Conservation (phyloP, 2,797 vertebrate genomes). For the Microctenopoma steveboyesi region DNA sequence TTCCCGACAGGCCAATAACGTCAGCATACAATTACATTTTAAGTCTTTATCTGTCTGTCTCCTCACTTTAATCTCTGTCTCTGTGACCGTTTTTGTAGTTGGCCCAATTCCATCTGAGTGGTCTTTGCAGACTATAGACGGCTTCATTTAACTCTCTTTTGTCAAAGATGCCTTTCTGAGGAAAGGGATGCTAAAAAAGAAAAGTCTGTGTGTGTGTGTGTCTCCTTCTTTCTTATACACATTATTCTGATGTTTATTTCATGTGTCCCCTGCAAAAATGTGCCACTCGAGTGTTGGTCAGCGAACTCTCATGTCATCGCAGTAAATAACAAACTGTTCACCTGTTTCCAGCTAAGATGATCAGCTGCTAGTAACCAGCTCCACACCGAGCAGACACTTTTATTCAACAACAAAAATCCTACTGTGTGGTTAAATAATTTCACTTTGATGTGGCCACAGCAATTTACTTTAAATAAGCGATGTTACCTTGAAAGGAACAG, state of each 20-base stretch:
- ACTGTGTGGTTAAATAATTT: background rate
- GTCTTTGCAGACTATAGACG: slow-evolving; percentile 53
- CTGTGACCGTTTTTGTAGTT: slow-evolving; percentile 57
- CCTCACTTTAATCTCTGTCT: slow-evolving; percentile 53
- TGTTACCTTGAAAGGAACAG: background rate
- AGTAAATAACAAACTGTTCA: background rate
- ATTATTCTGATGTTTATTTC: slow-evolving; percentile 78
- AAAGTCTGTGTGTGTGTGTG: slow-evolving; percentile 1
- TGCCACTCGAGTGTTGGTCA: slow-evolving; percentile 54
- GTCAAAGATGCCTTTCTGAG: slow-evolving; percentile 41
- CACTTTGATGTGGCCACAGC: background rate
- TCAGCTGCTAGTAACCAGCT: background rate
- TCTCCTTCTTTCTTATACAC: slow-evolving; percentile 26
- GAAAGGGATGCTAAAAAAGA: slow-evolving; percentile 42
- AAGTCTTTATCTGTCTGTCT: slow-evolving; percentile 65
- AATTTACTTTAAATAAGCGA: background rate
- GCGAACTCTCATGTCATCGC: background rate
- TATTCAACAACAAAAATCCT: background rate
- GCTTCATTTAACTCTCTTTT: slow-evolving; percentile 52
- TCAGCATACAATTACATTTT: slow-evolving; percentile 74
- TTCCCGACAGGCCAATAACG: slow-evolving; percentile 68
- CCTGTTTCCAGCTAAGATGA: background rate
- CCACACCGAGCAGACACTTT: background rate
- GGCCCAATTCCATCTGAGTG: slow-evolving; percentile 52
- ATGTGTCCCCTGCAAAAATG: slow-evolving; percentile 66